These are phyloP conservation scores for Pedionomus torquatus DNA, from an alignment of 2,113 vertebrate species.

Conservation along the genomic window DNA sequence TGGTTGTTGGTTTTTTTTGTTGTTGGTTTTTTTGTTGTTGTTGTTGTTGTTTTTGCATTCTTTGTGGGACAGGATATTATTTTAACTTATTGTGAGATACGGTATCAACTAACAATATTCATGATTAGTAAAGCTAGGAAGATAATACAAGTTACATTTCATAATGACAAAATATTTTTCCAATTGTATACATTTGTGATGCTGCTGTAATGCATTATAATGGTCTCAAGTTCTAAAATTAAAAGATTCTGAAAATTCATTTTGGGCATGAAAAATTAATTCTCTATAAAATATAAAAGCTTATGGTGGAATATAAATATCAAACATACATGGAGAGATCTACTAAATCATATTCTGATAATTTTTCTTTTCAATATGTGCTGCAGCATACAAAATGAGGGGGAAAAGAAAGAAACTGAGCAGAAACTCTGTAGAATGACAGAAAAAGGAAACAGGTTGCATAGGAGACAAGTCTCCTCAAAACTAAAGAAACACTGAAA, in stretches of 20 bases:
- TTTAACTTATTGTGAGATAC: neutral
- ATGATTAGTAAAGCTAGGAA: neutral
- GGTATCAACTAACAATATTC: neutral
- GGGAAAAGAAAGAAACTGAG: neutral
- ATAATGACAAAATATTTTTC: neutral
- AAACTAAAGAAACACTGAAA: neutral
- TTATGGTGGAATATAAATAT: neutral
- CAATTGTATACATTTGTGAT: neutral
- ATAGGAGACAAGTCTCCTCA: neutral
- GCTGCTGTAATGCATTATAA: slow-evolving; percentile 3
- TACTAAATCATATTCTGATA: neutral
- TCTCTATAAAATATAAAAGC: neutral
- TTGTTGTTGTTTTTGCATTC: neutral
- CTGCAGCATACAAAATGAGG: neutral
- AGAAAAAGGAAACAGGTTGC: neutral
- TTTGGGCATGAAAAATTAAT: slow-evolving; percentile 6
- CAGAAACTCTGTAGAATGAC: neutral
- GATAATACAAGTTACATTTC: neutral
- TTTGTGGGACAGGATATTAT: neutral
- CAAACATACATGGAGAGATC: neutral
- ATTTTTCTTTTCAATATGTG: neutral
- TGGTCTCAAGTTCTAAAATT: neutral
- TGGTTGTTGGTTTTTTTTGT: neutral
- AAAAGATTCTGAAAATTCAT: neutral
- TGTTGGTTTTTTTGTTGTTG: neutral